Evolutionary conservation across 1,140 invertebrate species (phyloP).

Genomic region (Melitaea cinxia): DNA sequence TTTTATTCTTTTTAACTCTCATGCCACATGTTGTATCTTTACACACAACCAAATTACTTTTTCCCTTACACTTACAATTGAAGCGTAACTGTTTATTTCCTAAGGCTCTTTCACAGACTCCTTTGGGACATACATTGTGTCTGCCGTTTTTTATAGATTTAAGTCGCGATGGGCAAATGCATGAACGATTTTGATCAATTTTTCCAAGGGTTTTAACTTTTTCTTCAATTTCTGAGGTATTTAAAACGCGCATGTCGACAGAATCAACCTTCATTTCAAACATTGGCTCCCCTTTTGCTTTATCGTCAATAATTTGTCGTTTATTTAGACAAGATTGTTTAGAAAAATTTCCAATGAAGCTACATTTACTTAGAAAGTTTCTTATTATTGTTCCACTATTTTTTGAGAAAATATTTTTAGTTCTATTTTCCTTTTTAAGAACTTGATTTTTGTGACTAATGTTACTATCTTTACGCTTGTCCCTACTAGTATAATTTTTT

Average conservation of each 20-base stretch:
- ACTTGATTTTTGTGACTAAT: background rate
- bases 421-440: background rate
- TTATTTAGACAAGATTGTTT: background rate
- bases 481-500: background rate
- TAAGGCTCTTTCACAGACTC: conserved; percentile 40
- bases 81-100: conserved; percentile 43
- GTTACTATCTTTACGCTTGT: background rate
- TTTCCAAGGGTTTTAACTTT: conserved; percentile 40
- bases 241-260: conserved; percentile 40
- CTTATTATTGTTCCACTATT: background rate
- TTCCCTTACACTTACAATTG: conserved; percentile 41
- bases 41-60: conserved; percentile 34
- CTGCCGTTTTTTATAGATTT: conserved; percentile 4
- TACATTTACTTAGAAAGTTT: background rate
- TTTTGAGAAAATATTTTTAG: background rate
- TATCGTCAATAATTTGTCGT: background rate
- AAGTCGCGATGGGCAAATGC: conserved; percentile 47
- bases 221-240: conserved; percentile 44
- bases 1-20: conserved; percentile 1
- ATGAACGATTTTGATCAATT: conserved; percentile 24
- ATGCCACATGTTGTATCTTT: conserved; percentile 42
- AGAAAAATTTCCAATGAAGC: background rate
- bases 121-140: conserved; percentile 31
- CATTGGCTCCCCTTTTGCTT: conserved; percentile 38
- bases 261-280: conserved; percentile 51